Evolutionary conservation across 2,113 vertebrate species (phyloP), one percentile per base, ranked within the genome.

Genomic region (Calypte anna): DNA sequence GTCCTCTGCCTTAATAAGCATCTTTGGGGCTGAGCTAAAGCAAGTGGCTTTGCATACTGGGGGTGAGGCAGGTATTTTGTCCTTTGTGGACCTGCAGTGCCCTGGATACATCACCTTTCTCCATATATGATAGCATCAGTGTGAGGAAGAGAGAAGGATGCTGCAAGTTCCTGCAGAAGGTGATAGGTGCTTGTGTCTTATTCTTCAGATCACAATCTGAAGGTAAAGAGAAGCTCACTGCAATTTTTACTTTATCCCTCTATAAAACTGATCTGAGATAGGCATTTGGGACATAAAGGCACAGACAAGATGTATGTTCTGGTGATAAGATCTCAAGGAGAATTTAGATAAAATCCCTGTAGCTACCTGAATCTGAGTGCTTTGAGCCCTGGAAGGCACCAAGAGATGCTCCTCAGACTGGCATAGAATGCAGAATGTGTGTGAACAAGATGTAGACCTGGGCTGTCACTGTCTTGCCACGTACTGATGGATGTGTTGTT

Each of bases 81-180:
- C 25, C 51, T 63, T 73, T 57, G 55, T 53, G 72, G 40, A 18
- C 10, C 17, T 63, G 68, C 22, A 20, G 30, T 30, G 18, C 21
- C 31, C 73, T 53, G 61, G 24, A 7, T 51, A 62, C 57, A 9
- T 25, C 31, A 19, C 21, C 63, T 40, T 36, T 70, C 62, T 53
- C 33, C 63, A 5, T 0, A 0, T 12, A 2, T 2, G 33, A 4
- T 9, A 8, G 19, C 12, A 7, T 8, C 63, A 21, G 27, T 1
- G 5, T 27, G 40, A 74, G 44, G 50, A 81, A 16, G 33, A 63
- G 54, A 51, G 51, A 43, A 68, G 30, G 11, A 4, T 55, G 57
- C 1, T 46, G 58, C 18, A 64, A 28, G 38, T 5, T 43, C 30
- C 53, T 14, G 38, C 36, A 51, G 76, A 25, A 53, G 51, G 63